Evolutionary conservation across 2,113 vertebrate species (phyloP).

Genomic region (Pelodiscus sinensis): DNA sequence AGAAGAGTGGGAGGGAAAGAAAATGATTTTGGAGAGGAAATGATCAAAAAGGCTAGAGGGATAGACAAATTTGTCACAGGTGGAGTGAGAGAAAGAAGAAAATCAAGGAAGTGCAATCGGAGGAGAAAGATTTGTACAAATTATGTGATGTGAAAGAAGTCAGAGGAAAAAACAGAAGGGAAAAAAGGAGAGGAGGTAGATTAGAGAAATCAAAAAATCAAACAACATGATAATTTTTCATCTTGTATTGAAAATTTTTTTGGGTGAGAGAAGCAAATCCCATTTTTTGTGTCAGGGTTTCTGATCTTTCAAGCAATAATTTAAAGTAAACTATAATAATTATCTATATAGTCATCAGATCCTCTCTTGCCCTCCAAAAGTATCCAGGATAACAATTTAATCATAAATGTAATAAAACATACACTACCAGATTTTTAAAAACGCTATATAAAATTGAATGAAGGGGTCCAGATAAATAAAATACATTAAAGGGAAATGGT

Average conservation of each 20-base stretch:
- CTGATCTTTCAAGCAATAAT: neutral
- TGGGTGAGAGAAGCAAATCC: neutral
- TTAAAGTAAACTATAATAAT: neutral
- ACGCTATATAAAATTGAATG: constrained; percentile 7
- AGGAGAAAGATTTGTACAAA: constrained; percentile 4
- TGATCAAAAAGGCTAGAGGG: constrained; percentile 34
- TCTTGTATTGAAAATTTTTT: constrained; percentile 15
- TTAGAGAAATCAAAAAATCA: neutral
- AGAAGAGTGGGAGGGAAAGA: neutral
- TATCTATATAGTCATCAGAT: constrained; percentile 25
- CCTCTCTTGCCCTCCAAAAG: constrained; percentile 24
- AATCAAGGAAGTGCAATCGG: constrained; percentile 32
- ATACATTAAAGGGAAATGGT: neutral
- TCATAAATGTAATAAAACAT: constrained; percentile 23
- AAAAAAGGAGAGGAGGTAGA: neutral
- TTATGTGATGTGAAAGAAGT: constrained; percentile 35
- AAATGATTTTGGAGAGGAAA: constrained; percentile 1
- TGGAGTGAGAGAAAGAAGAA: constrained; percentile 19
- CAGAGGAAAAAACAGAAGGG: constrained; percentile 1
- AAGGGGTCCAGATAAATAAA: neutral
- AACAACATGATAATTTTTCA: neutral
- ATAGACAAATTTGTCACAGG: constrained; percentile 18
- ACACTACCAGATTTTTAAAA: constrained; percentile 20
- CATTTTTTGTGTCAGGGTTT: neutral
- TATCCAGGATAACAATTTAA: constrained; percentile 26